Evolutionary conservation across 2,888 invertebrate genomes (phyloP), one percentile per base, ranked within the genome.

Genomic region (Unio pictorum): DNA sequence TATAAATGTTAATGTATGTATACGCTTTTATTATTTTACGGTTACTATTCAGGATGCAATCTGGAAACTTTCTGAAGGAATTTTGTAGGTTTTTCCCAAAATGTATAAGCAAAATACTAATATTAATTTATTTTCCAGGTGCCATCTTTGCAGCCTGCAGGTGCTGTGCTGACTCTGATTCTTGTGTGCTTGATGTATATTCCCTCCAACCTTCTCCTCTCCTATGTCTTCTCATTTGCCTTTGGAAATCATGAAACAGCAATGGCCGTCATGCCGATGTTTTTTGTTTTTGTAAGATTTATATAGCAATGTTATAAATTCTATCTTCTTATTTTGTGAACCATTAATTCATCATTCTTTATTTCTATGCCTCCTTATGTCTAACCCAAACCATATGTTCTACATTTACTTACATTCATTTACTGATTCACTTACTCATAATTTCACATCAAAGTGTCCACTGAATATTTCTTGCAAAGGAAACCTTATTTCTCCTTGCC

Each of bases 191-290:
- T 87, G 1, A 90, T 95, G 8, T 95, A 94, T 90, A 94, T 94
- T 82, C 94, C 95, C 4, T 92, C 94, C 28, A 94, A 94, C 76
- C 93, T 95, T 63, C 91, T 95, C 76, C 94, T 94, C 87, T 93
- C 94, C 81, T 94, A 95, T 1, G 93, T 94, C 78, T 91, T 94
- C 55, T 95, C 95, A 54, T 95, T 95, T 86, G 92, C 94, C 66
- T 96, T 96, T 88, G 94, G 95, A 88, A 94, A 94, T 86, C 93
- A 93, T 91, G 95, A 95, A 87, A 94, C 95, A 7, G 95, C 95
- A 1, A 94, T 95, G 86, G 94, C 94, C 72, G 93, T 95, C 23
- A 59, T 87, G 64, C 83, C 86, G 6, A 80, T 81, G 5, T 30
- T 88, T 7, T 84, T 82, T 65, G 70, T 83, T 34, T 74, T 86